Percentiles rank a stretch among this genome's conserved stretches.
Evolutionary conservation across 2,797 vertebrate species (phyloP).

Genomic region (Diceros bicornis): DNA sequence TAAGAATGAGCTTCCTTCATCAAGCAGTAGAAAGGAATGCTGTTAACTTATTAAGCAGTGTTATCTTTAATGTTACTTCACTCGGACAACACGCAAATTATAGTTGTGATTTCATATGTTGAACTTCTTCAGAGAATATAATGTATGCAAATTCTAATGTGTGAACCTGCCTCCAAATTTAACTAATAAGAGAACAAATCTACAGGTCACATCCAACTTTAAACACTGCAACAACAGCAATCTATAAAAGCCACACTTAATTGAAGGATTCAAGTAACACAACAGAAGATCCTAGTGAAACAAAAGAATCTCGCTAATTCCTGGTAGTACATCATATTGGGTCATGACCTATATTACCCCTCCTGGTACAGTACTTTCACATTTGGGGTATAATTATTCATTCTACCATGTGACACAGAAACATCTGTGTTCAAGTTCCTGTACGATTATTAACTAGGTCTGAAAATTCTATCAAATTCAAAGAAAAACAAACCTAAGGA

Average conservation of each 20-base stretch:
- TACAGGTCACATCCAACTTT: constrained; percentile 38
- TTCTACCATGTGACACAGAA: neutral
- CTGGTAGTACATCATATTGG: constrained; percentile 11
- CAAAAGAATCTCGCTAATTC: constrained; percentile 30
- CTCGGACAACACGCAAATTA: constrained; percentile 40
- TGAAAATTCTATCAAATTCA: constrained; percentile 47
- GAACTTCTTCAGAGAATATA: constrained; percentile 19
- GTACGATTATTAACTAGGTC: constrained; percentile 12
- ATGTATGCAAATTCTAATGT: constrained; percentile 35
- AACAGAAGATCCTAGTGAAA: constrained; percentile 43
- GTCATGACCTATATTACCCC: constrained; percentile 5
- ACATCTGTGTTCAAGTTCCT: constrained; percentile 24
- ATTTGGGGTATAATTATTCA: constrained; percentile 31
- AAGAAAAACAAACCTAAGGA: constrained; percentile 26
- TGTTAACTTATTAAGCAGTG: constrained; percentile 18
- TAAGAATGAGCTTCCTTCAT: constrained; percentile 59
- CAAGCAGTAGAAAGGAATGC: constrained; percentile 58
- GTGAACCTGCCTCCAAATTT: constrained; percentile 9
- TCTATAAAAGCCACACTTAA: neutral
- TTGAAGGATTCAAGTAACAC: constrained; percentile 37
- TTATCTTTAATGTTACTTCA: constrained; percentile 43
- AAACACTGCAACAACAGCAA: constrained; percentile 13
- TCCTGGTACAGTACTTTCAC: neutral
- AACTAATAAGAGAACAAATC: constrained; percentile 36
- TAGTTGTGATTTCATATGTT: neutral